phyloP scores from a whole-genome alignment of 2,888 invertebrate species.

The Epistrophe eligans region DNA sequence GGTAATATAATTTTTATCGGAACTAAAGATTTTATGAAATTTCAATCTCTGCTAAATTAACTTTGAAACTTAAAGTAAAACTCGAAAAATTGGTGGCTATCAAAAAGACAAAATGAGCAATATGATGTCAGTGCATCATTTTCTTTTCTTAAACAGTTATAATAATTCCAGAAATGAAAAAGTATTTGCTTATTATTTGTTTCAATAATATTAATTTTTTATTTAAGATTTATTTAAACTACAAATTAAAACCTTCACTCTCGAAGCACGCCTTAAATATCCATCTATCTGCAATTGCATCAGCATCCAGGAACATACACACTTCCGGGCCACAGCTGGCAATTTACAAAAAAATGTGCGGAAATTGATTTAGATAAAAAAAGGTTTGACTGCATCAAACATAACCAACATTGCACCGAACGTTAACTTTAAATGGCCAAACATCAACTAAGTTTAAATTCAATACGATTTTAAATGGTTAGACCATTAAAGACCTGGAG shows the following conservation, averaged over 20 bases:
- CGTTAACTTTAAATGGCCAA: conserved; percentile 46
- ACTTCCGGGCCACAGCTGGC: conserved; percentile 46
- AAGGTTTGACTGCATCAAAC: conserved; percentile 28
- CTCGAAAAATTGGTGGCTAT: no score
- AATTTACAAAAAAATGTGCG: conserved; percentile 19
- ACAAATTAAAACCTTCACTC: conserved; percentile 13
- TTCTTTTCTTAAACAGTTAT: background rate
- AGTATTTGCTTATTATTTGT: background rate
- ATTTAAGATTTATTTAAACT: conserved; percentile 16
- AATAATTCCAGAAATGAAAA: background rate
- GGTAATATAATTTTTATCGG: no score
- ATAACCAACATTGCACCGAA: conserved; percentile 44
- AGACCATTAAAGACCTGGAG: conserved; percentile 13
- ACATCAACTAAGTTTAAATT: conserved; percentile 54
- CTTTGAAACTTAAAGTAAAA: no score
- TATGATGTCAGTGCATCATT: no score
- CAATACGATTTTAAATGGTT: conserved; percentile 30
- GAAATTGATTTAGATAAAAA: conserved; percentile 50
- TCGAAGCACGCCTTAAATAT: conserved; percentile 31
- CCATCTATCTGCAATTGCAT: conserved; percentile 18
- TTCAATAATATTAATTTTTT: background rate
- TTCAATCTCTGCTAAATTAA: no score
- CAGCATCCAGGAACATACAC: conserved; percentile 9
- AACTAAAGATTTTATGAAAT: no score
- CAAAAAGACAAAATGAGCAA: no score